These are phyloP conservation scores for Phoxinus phoxinus DNA, from an alignment of 2,113 vertebrate genomes.

Conservation along the genomic window DNA sequence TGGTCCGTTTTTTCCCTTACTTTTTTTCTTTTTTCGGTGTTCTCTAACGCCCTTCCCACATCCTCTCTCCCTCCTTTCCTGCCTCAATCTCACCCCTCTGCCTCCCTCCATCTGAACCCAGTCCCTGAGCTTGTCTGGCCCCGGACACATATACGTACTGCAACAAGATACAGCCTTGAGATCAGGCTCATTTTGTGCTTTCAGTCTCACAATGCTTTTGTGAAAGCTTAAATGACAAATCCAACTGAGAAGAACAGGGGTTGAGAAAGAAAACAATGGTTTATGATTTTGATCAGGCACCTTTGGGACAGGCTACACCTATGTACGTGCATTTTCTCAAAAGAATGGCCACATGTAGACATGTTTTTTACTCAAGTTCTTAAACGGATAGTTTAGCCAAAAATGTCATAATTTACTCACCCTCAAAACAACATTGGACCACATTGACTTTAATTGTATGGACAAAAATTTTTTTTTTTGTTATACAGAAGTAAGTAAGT, in stretches of 20 bases:
- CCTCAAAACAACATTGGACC: not conserved
- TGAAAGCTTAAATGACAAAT: not conserved
- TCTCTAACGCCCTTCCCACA: conserved; percentile 24
- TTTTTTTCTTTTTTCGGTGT: not conserved
- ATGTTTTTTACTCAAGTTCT: not conserved
- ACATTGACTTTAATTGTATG: not conserved
- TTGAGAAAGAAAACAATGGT: conserved; percentile 6
- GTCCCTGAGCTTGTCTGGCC: not conserved
- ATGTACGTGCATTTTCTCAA: conserved; percentile 5
- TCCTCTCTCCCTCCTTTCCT: conserved; percentile 32
- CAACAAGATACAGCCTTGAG: conserved; percentile 16
- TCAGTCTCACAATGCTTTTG: conserved; percentile 2
- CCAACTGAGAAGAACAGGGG: not conserved
- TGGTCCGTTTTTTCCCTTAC: not conserved
- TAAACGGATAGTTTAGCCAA: not conserved
- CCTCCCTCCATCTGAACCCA: conserved; percentile 9
- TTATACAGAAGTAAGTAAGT: not conserved
- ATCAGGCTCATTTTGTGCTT: conserved; percentile 12
- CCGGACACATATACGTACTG: not conserved
- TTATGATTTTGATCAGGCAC: conserved; percentile 13
- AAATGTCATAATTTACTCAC: too few species aligned
- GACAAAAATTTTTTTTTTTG: not conserved
- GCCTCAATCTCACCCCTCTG: not conserved
- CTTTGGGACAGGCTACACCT: conserved; percentile 12
- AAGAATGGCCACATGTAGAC: not conserved